Conservation (phyloP, 2,797 vertebrate genomes). For the Chaunax sp. region DNA sequence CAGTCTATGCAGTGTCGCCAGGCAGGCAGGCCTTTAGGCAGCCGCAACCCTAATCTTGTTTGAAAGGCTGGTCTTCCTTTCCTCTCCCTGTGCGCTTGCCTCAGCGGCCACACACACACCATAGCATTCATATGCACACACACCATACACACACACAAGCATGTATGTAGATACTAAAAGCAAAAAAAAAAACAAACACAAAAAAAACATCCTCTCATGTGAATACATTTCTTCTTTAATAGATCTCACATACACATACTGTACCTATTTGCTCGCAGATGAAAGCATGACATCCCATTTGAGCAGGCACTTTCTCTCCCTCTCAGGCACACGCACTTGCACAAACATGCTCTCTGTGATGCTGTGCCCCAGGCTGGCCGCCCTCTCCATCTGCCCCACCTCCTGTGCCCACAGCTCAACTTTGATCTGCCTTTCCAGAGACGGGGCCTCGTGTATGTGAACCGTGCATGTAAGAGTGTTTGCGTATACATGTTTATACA, state of each 20-base stretch:
- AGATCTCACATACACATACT: constrained; percentile 39
- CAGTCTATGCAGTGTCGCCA: constrained; percentile 64
- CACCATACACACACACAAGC: constrained; percentile 25
- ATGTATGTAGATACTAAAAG: background rate
- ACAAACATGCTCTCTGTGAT: constrained; percentile 72
- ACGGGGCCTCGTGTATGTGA: constrained; percentile 58
- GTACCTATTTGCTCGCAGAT: constrained; percentile 63
- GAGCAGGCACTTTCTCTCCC: constrained; percentile 58
- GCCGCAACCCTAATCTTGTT: constrained; percentile 74
- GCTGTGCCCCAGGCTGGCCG: constrained; percentile 77
- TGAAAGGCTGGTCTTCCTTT: constrained; percentile 76
- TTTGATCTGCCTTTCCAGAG: constrained; percentile 79
- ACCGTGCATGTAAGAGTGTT: constrained; percentile 63
- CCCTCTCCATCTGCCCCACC: constrained; percentile 81
- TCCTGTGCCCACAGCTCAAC: constrained; percentile 80
- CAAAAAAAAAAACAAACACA: background rate
- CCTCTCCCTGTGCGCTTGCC: constrained; percentile 63
- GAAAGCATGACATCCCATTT: constrained; percentile 67
- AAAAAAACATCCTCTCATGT: constrained; percentile 30
- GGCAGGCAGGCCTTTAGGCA: constrained; percentile 73
- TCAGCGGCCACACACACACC: constrained; percentile 50
- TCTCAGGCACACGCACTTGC: constrained; percentile 48
- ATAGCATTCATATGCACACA: no score
- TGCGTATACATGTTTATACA: constrained; percentile 72
- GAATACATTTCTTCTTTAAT: constrained; percentile 46